Evolutionary conservation across 1,140 invertebrate species (phyloP), one percentile per base, ranked within the genome.

Genomic region (Aphaenogaster floridana): DNA sequence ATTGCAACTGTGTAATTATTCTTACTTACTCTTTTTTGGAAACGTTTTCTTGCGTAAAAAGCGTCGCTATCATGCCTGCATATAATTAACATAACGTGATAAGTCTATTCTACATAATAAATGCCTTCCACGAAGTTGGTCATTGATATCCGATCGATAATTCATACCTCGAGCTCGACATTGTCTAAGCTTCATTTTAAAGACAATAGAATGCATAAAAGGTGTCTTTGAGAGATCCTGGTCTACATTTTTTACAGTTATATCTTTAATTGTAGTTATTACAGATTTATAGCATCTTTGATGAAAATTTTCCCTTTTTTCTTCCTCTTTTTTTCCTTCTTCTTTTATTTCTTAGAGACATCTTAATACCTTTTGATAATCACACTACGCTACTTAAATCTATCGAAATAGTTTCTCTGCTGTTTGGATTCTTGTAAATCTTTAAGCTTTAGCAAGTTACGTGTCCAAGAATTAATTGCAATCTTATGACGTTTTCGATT

Each of bases 101-200:
- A 6, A 28, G 21, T 39, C 17, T 63, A 11, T 8, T 39, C 17
- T 63, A 11, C 4, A 48, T 21, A n/a, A 52, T 54, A 42, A 63
- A 45, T 11, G 54, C 3, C 7, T 3, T 54, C 17, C 13, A 28
- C 63, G 78, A 81, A 81, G 61, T 68, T 68, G 36, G 64, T 45
- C 36, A 69, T 4, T 54, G 17, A 64, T 36, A 64, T 3, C 11
- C 9, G 4, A 45, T 45, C 28, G 42, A 66, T 66, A 3, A 69
- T 42, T 69, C 48, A 17, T 42, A 34, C 6, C 5, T 68, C 45
- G 28, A 39, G 1, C 5, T 68, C 45, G 28, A 39, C 3, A 36
- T 54, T 54, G 13, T 2, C 2, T 11, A 48, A 78, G 17, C 8
- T 50, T 64, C 15, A 42, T 59, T 17, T 59, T 17, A 6, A 59